Evolutionary conservation across 2,113 vertebrate species (phyloP), one percentile per base, ranked within the genome.

Genomic region (Rhinopithecus roxellana): DNA sequence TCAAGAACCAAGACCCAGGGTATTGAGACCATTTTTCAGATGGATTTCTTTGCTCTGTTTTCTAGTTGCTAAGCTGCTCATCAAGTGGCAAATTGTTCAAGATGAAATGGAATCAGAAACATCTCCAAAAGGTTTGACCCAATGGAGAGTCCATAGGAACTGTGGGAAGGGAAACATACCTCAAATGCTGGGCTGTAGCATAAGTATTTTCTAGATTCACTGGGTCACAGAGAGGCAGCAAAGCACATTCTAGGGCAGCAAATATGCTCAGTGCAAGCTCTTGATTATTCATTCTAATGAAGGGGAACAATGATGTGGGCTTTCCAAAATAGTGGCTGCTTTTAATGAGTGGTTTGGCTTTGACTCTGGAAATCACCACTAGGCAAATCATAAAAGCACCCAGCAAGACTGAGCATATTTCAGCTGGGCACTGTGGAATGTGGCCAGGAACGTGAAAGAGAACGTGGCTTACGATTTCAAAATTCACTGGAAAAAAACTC

Each of bases 391-490:
- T 13, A 69, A 89, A 95, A 61, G 35, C 81, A 8, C 8, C n/a
- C 55, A 88, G 50, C n/a, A 17, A 52, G 13, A 52, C 20, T 40
- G 38, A 91, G 52, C 40, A 70, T 74, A 55, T 64, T 89, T 78
- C 69, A 89, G 32, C 55, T 45, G 52, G 20, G 22, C 40, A 81
- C 35, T 7, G 1, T 69, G 59, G 90, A 97, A 93, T 40, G 40
- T 84, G 40, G 74, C 64, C 74, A 81, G 89, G 64, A 85, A 80
- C 45, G 50, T 43, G 50, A 57, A 27, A 72, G 35, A 78, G 25
- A 75, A 91, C 72, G 78, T 59, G 57, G 72, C 67, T 96, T 55
- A 78, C 78, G 38, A 85, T 77, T 96, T 91, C 74, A 72, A 96
- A 83, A 78, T 14, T 61, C 38, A 96, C 3, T 12, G 40, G 35